Conservation (phyloP, 2,797 vertebrate species). For the Adelosebastes latens region DNA sequence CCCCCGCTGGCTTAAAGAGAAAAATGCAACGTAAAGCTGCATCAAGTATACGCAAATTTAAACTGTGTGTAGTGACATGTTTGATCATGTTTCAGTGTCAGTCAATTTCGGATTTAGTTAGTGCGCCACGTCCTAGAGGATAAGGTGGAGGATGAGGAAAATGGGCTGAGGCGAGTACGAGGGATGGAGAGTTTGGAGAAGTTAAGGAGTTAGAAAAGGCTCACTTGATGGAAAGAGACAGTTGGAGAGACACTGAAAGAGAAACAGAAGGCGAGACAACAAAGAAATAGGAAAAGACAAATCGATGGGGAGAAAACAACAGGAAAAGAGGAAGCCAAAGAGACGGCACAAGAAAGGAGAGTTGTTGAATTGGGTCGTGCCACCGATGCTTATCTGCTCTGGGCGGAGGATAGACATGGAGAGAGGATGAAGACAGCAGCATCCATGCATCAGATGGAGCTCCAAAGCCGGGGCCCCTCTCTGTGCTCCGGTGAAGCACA, state of each 20-base stretch:
- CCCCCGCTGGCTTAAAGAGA: conserved; percentile 6
- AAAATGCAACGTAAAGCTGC: conserved; percentile 18
- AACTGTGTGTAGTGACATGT: conserved; percentile 10
- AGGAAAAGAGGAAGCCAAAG: neutral
- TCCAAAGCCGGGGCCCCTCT: neutral
- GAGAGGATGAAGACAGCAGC: conserved; percentile 1
- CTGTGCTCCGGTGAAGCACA: conserved; percentile 26
- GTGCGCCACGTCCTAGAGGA: neutral
- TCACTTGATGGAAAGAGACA: conserved; percentile 19
- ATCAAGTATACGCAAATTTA: neutral
- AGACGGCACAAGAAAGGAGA: neutral
- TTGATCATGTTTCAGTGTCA: conserved; percentile 21
- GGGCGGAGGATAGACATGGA: conserved; percentile 2
- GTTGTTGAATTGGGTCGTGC: neutral
- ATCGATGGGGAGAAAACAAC: conserved; percentile 18
- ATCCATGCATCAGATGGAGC: conserved; percentile 31
- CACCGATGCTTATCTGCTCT: conserved; percentile 6
- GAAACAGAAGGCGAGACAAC: neutral
- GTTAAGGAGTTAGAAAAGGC: neutral
- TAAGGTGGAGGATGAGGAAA: neutral
- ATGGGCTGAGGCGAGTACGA: neutral
- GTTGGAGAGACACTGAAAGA: neutral
- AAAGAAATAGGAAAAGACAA: conserved; percentile 15
- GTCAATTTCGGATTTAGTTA: neutral
- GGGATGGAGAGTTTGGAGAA: neutral